A percentile compares a stretch with the other conserved stretches of the same genome.
phyloP scores from a whole-genome alignment of 1,140 invertebrate species.

The Branchinecta lynchi region DNA sequence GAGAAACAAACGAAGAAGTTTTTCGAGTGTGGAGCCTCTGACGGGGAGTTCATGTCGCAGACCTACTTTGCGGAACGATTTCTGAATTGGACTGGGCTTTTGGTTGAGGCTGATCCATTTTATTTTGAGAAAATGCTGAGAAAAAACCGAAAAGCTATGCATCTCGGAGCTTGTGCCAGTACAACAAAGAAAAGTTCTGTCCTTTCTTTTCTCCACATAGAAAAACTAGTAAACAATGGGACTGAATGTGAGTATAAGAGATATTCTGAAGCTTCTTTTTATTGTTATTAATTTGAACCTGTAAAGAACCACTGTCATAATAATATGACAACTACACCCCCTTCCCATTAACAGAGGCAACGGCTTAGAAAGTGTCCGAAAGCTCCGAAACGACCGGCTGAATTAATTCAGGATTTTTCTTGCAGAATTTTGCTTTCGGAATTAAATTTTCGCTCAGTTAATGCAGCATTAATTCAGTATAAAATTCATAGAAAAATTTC shows the following conservation, averaged over 20 bases:
- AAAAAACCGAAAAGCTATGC: background rate
- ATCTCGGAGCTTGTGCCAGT: background rate
- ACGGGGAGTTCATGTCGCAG: constrained; percentile 13
- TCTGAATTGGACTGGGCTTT: constrained; percentile 10
- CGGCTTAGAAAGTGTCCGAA: too few relatives aligned
- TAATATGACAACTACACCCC: too few relatives aligned
- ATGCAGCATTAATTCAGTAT: too few relatives aligned
- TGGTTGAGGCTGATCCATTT: constrained; percentile 11
- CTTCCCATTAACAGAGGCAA: too few relatives aligned
- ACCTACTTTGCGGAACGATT: constrained; percentile 13
- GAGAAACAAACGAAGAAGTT: constrained; percentile 17
- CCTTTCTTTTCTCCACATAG: background rate
- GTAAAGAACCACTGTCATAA: too few relatives aligned
- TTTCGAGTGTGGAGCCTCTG: constrained; percentile 19
- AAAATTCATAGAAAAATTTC: too few relatives aligned
- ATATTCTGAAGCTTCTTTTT: too few relatives aligned
- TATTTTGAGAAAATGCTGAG: constrained; percentile 9
- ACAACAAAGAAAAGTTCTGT: background rate
- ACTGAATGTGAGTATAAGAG: background rate
- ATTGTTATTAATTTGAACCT: too few relatives aligned
- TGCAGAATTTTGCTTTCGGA: too few relatives aligned
- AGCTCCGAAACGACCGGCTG: too few relatives aligned
- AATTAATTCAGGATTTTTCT: too few relatives aligned
- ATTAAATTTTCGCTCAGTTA: too few relatives aligned
- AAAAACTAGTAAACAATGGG: background rate